phyloP scores from a whole-genome alignment of 2,113 vertebrate species.

The Sapayoa aenigma region DNA sequence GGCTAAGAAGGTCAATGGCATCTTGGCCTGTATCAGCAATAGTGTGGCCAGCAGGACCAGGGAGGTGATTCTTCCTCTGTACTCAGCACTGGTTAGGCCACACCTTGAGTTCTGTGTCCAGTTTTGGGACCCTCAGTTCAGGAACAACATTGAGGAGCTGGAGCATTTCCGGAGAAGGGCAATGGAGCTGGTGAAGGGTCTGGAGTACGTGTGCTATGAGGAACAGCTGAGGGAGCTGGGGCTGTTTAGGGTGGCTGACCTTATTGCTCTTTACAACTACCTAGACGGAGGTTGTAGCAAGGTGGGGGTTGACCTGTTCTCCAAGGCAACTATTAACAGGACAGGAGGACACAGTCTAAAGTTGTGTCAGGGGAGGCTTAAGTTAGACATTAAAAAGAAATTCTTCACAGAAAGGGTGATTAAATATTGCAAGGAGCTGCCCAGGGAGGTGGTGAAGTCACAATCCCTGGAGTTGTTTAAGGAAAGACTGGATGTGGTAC shows the following conservation, averaged over 20 bases:
- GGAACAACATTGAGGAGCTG: neutral
- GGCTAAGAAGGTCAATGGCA: neutral
- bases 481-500: neutral
- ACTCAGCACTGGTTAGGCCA: fast-evolving
- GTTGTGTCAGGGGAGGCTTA: neutral
- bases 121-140: neutral
- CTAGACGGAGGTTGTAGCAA: too few species aligned
- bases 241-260: neutral
- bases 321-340: too few species aligned
- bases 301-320: neutral
- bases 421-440: neutral
- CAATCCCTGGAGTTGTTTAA: too few species aligned
- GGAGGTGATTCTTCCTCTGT: fast-evolving
- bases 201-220: fast-evolving
- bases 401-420: neutral
- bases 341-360: too few species aligned
- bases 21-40: fast-evolving
- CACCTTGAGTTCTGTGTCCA: fast-evolving
- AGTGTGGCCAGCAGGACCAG: neutral
- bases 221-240: neutral
- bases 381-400: neutral
- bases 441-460: neutral
- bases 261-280: neutral
- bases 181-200: fast-evolving
- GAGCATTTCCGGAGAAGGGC: fast-evolving